A percentile compares a stretch with the other conserved stretches of the same genome.
Conservation (phyloP, 2,113 vertebrate species). For the Lota lota region DNA sequence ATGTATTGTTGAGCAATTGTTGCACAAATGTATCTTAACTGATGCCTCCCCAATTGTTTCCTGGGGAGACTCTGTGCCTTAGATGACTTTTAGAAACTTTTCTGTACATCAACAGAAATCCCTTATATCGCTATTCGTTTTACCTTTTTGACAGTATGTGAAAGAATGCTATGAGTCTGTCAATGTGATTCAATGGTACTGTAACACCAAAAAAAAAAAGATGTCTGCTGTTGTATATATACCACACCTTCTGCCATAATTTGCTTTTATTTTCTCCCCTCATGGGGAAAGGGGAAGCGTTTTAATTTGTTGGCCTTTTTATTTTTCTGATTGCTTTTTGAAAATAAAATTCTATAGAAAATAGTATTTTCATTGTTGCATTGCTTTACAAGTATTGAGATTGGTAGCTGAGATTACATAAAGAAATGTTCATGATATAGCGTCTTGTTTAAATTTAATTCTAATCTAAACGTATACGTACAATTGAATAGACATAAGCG, state of each 20-base stretch:
- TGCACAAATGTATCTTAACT: conserved; percentile 84
- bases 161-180: conserved; percentile 61
- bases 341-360: conserved; percentile 76
- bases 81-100: conserved; percentile 81
- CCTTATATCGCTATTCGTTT: conserved; percentile 60
- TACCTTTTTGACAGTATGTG: conserved; percentile 37
- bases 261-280: conserved; percentile 39
- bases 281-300: conserved; percentile 44
- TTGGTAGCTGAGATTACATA: no score
- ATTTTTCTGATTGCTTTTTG: conserved; percentile 90
- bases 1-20: conserved; percentile 85
- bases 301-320: conserved; percentile 63
- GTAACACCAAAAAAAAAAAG: conserved; percentile 83
- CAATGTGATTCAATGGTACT: conserved; percentile 79
- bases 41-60: conserved; percentile 43
- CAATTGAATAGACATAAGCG: no score
- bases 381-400: no score
- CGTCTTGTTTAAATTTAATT: no score
- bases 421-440: no score
- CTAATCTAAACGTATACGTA: no score
- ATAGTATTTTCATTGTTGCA: no score
- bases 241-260: conserved; percentile 82
- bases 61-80: conserved; percentile 90
- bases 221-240: conserved; percentile 87
- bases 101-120: conserved; percentile 65